These are phyloP conservation scores for Chymomyza fuscimana DNA, from an alignment of 2,888 invertebrate genomes.

Conservation along the genomic window DNA sequence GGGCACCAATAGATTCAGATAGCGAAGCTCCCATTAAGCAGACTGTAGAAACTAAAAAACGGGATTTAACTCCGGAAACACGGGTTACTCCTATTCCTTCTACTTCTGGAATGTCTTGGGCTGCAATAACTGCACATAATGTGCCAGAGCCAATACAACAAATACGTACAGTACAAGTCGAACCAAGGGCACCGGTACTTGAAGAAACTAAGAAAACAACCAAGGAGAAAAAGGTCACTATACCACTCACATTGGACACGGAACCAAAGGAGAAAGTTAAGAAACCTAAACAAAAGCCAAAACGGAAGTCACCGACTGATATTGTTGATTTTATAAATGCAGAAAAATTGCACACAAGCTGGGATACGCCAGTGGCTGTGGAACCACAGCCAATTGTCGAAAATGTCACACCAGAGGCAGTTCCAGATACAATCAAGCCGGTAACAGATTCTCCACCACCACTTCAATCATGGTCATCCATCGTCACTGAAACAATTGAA, in stretches of 20 bases:
- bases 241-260: slow-evolving; percentile 50
- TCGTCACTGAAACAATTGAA: slow-evolving; percentile 47
- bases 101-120: slow-evolving; percentile 70
- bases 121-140: slow-evolving; percentile 72
- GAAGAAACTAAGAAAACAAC: slow-evolving; percentile 28
- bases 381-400: not conserved
- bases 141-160: slow-evolving; percentile 71
- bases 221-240: slow-evolving; percentile 36
- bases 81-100: not conserved
- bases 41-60: not conserved
- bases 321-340: slow-evolving; percentile 55
- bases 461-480: slow-evolving; percentile 38
- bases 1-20: not conserved
- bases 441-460: not conserved
- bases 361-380: not conserved
- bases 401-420: too few species aligned
- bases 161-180: slow-evolving; percentile 57
- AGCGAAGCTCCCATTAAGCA: not conserved
- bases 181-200: slow-evolving; percentile 20
- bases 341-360: slow-evolving; percentile 35
- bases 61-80: not conserved
- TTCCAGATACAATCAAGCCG: not conserved
- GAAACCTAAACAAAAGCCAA: slow-evolving; percentile 64
- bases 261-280: slow-evolving; percentile 53
- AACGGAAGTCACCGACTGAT: slow-evolving; percentile 44